Percentiles rank a stretch among this genome's conserved stretches.
These are phyloP conservation scores for Diploptera punctata DNA, from an alignment of 2,888 invertebrate genomes.

Conservation along the genomic window DNA sequence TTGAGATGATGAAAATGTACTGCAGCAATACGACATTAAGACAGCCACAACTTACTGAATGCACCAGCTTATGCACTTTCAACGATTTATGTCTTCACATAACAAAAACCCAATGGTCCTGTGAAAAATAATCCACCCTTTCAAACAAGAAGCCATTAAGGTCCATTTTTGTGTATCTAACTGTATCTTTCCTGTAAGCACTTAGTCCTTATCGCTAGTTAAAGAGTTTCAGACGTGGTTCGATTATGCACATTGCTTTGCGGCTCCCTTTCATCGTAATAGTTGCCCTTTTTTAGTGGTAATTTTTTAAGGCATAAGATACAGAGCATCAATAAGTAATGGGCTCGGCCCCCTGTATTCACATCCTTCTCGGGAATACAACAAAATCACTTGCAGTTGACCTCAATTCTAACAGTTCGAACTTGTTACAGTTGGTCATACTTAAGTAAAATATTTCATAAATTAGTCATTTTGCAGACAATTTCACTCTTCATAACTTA, in stretches of 20 bases:
- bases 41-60: not conserved
- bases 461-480: too few relatives aligned
- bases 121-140: not conserved
- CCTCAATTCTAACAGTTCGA: not conserved
- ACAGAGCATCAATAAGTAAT: not conserved
- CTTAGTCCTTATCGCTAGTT: constrained; percentile 11
- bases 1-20: not conserved
- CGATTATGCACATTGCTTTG: constrained; percentile 9
- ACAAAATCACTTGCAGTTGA: not conserved
- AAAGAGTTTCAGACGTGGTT: not conserved
- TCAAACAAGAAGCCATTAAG: constrained; percentile 6
- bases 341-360: not conserved
- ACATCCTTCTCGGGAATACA: not conserved
- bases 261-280: not conserved
- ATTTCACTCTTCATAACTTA: too few relatives aligned
- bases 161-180: constrained; percentile 9
- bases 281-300: not conserved
- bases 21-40: not conserved
- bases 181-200: constrained; percentile 5
- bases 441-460: too few relatives aligned
- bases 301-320: not conserved
- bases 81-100: not conserved
- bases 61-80: not conserved
- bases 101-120: not conserved
- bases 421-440: too few relatives aligned